phyloP scores from a whole-genome alignment of 53 echinoderm and acorn worm genomes.

The Holothuria leucospilota region DNA sequence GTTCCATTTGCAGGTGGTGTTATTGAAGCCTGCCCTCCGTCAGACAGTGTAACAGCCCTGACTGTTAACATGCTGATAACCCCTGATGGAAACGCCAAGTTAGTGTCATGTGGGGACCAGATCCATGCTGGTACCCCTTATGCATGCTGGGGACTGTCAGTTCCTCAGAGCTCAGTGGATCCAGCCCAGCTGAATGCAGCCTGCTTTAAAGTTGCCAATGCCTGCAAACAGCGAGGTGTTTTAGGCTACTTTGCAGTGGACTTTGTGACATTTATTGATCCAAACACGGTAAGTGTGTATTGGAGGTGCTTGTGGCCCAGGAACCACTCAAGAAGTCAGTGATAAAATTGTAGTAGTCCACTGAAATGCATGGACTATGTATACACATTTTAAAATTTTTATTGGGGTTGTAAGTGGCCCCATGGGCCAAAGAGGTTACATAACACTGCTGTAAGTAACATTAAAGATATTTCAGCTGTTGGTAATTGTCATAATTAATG shows the following conservation, averaged over 20 bases:
- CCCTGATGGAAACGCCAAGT: slow-evolving; percentile 67
- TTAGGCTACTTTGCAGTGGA: slow-evolving; percentile 93
- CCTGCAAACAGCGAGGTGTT: slow-evolving; percentile 85
- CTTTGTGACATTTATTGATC: slow-evolving; percentile 97
- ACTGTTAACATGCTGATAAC: slow-evolving; percentile 90
- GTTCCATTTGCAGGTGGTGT: slow-evolving; percentile 74
- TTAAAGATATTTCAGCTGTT: too few species aligned
- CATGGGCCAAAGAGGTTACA: too few species aligned
- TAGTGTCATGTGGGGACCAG: slow-evolving; percentile 92
- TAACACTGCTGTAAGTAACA: too few species aligned
- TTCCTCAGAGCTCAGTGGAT: slow-evolving; percentile 94
- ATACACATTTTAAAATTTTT: too few species aligned
- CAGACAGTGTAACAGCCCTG: slow-evolving; percentile 90
- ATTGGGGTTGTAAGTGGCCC: too few species aligned
- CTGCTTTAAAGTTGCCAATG: slow-evolving; percentile 78
- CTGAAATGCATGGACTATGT: too few species aligned
- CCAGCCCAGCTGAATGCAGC: slow-evolving; percentile 73
- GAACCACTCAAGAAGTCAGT: too few species aligned
- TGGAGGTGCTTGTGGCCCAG: neutral
- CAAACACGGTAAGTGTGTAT: slow-evolving; percentile 66
- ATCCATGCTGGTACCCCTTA: slow-evolving; percentile 90
- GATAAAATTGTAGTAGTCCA: too few species aligned
- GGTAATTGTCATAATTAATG: too few species aligned
- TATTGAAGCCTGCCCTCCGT: slow-evolving; percentile 94
- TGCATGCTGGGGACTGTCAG: slow-evolving; percentile 92